Conservation (phyloP, 2,797 vertebrate species). For the Acanthurus lineatus region DNA sequence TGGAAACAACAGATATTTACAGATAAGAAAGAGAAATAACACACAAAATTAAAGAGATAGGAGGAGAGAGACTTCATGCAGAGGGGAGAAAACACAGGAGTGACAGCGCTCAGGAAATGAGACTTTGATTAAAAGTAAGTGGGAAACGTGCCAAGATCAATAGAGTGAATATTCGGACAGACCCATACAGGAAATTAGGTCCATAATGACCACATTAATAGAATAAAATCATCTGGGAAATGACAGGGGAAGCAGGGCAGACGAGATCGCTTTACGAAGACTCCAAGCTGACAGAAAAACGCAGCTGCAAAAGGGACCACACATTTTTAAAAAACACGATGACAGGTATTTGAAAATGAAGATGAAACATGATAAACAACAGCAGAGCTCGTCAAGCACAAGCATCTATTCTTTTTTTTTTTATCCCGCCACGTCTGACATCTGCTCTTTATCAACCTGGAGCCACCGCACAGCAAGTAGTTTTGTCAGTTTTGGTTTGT, state of each 20-base stretch:
- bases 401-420: constrained; percentile 26
- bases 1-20: constrained; percentile 1
- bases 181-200: constrained; percentile 64
- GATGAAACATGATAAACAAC: constrained; percentile 14
- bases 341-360: constrained; percentile 45
- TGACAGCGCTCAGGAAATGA: constrained; percentile 66
- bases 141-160: constrained; percentile 60
- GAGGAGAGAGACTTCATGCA: constrained; percentile 11
- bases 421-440: constrained; percentile 26
- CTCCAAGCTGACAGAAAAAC: neutral
- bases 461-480: neutral
- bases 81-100: constrained; percentile 30
- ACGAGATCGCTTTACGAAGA: constrained; percentile 20
- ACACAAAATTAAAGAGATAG: constrained; percentile 11
- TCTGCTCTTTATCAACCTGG: constrained; percentile 30
- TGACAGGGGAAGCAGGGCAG: constrained; percentile 35
- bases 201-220: constrained; percentile 60
- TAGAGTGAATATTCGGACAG: constrained; percentile 47
- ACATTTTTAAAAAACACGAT: constrained; percentile 3
- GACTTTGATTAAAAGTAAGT: constrained; percentile 53
- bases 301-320: constrained; percentile 6
- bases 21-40: constrained; percentile 21
- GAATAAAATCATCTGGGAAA: constrained; percentile 56
- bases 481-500: constrained; percentile 28
- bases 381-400: constrained; percentile 2